Base-by-base conservation (phyloP, 2,888 invertebrate genomes). In the Chorisops tibialis region DNA sequence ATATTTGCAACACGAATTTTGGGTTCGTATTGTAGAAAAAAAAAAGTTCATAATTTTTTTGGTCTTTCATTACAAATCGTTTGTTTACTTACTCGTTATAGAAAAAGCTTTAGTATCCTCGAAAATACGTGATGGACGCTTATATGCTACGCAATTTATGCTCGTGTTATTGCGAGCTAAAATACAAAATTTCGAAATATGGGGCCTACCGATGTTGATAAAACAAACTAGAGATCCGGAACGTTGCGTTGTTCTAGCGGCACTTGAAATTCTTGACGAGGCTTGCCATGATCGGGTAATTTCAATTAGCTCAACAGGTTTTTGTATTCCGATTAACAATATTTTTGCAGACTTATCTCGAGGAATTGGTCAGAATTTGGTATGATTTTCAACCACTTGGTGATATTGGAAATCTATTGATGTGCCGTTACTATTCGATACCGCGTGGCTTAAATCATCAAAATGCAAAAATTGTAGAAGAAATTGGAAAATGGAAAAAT, bases 101-200 rank as follows among this genome's bases (percentile, higher is more conserved):
- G 85, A 76, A 74, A 82, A 74, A 65, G 78, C 73, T 43, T 73
- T 70, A 67, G 80, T 70, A 61, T 75, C 67, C 54, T 75, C 68
- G 39, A 78, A 66, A 82, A 86, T 73, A 75, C 83, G 70, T 76
- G 82, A 66, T 58, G 77, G 77, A 7, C 83, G 93, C 39, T 78
- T 96, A 41, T 99, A 97, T 79, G 88, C 93, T 0, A 96, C 96
- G 1, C 93, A 93, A 76, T 93, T 96, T 77, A 81, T 98, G 67
- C 85, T 93, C 66, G 88, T 96, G 9, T 79, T 98, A 68, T 80
- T 97, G 59, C 83, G 96, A 65, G 87, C 91, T 1, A 75, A 73
- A 66, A 78, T 86, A 75, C 82, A 85, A 1, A 85, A 88, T 69
- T 91, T 92, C 77, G 85, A 87, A 67, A 83, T 85, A 19, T 98